These are phyloP conservation scores for Branchipolynoe longqiensis DNA, from an alignment of 2,888 invertebrate genomes.

Conservation along the genomic window DNA sequence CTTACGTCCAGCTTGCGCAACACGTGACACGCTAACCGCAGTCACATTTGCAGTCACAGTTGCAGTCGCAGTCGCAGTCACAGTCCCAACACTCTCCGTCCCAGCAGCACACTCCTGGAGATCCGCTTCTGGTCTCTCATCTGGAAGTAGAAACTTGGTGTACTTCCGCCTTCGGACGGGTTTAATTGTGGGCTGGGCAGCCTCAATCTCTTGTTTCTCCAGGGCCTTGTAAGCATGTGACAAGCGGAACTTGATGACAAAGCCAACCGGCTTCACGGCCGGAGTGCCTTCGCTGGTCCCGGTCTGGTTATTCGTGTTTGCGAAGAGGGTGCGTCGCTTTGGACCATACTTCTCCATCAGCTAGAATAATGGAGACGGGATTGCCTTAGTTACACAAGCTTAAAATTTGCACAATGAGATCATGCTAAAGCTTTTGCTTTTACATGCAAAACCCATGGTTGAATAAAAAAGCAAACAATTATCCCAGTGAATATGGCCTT, in stretches of 20 bases:
- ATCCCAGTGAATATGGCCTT: too few relatives aligned
- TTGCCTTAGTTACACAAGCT: too few relatives aligned
- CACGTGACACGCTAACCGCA: background rate
- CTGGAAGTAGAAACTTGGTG: constrained; percentile 40
- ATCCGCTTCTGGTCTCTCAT: background rate
- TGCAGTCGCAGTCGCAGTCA: background rate
- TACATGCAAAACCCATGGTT: too few relatives aligned
- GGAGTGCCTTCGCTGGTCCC: background rate
- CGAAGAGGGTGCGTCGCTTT: background rate
- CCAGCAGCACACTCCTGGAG: background rate
- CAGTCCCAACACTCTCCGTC: background rate
- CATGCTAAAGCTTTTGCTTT: too few relatives aligned
- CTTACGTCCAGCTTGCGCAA: background rate
- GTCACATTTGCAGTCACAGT: background rate
- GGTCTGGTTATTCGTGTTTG: background rate
- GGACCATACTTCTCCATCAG: constrained; percentile 59
- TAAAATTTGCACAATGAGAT: too few relatives aligned
- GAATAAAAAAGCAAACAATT: too few relatives aligned
- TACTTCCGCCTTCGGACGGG: constrained; percentile 44
- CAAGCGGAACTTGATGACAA: constrained; percentile 60
- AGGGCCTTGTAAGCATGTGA: constrained; percentile 61
- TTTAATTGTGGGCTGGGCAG: constrained; percentile 56
- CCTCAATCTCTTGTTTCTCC: constrained; percentile 62
- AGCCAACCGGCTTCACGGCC: constrained; percentile 46
- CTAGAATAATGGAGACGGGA: too few relatives aligned